Percentiles rank a stretch among this genome's conserved stretches.
Conservation (phyloP, 2,113 vertebrate species). For the Triplophysa siluroides region DNA sequence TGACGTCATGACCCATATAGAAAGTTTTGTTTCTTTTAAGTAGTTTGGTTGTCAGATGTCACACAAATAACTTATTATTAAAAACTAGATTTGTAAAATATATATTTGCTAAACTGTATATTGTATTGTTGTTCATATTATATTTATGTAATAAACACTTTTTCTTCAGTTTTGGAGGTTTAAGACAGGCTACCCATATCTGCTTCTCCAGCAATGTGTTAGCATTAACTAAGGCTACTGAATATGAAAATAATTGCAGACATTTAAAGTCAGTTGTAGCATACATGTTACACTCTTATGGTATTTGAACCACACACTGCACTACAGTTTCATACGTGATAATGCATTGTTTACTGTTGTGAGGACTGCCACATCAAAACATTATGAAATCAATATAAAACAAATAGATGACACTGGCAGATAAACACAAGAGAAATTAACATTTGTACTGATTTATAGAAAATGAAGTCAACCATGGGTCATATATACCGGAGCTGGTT, state of each 20-base stretch:
- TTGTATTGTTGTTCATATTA: too few relatives aligned
- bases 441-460: background rate
- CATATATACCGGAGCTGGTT: conserved; percentile 55
- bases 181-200: too few relatives aligned
- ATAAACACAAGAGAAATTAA: background rate
- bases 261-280: background rate
- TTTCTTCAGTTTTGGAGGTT: too few relatives aligned
- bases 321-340: conserved; percentile 15
- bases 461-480: background rate
- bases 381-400: conserved; percentile 34
- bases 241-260: background rate
- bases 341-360: conserved; percentile 29
- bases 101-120: too few relatives aligned
- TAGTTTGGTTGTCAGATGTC: too few relatives aligned
- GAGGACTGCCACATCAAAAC: conserved; percentile 8
- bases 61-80: background rate
- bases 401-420: too few relatives aligned
- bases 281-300: too few relatives aligned
- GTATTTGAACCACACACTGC: background rate
- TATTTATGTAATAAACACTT: too few relatives aligned
- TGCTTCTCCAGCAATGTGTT: background rate
- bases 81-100: too few relatives aligned
- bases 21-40: conserved; percentile 4
- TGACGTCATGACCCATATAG: conserved; percentile 54
- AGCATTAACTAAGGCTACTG: background rate